These are phyloP conservation scores for Oscheius sp. DNA, from an alignment of 1,140 invertebrate species.

Conservation along the genomic window DNA sequence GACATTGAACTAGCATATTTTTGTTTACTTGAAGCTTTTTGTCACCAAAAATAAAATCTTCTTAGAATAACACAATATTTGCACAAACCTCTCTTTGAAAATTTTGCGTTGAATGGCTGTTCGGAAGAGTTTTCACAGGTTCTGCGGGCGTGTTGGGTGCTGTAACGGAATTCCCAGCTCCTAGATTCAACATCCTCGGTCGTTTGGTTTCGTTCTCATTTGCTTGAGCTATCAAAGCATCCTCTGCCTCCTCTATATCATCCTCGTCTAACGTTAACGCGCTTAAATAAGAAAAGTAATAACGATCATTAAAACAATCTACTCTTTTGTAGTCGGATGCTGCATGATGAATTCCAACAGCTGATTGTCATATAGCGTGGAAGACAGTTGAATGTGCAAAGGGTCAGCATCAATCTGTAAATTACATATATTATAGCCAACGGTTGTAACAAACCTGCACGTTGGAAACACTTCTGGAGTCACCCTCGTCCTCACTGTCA, in stretches of 20 bases:
- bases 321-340: slow-evolving; percentile 55
- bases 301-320: background rate
- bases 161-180: slow-evolving; percentile 17
- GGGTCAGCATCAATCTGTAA: slow-evolving; percentile 53
- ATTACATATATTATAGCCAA: background rate
- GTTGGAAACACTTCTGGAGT: slow-evolving; percentile 32
- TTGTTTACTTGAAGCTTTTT: too few species aligned
- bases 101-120: background rate
- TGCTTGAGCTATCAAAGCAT: background rate
- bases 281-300: slow-evolving; percentile 15
- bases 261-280: slow-evolving; percentile 21
- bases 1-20: too few species aligned
- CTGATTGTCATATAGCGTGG: slow-evolving; percentile 48
- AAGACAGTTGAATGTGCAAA: slow-evolving; percentile 48
- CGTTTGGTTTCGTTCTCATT: slow-evolving; percentile 3
- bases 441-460: slow-evolving; percentile 7
- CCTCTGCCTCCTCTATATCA: slow-evolving; percentile 8
- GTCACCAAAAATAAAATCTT: too few species aligned
- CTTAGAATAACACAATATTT: too few species aligned
- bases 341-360: slow-evolving; percentile 52
- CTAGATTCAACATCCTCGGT: background rate
- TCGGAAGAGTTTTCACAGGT: background rate
- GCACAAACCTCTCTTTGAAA: too few species aligned
- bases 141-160: slow-evolving; percentile 5
- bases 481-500: slow-evolving; percentile 35